Percentiles rank a stretch among this genome's conserved stretches.
phyloP scores from a whole-genome alignment of 2,888 invertebrate genomes.

The Suillia variegata region DNA sequence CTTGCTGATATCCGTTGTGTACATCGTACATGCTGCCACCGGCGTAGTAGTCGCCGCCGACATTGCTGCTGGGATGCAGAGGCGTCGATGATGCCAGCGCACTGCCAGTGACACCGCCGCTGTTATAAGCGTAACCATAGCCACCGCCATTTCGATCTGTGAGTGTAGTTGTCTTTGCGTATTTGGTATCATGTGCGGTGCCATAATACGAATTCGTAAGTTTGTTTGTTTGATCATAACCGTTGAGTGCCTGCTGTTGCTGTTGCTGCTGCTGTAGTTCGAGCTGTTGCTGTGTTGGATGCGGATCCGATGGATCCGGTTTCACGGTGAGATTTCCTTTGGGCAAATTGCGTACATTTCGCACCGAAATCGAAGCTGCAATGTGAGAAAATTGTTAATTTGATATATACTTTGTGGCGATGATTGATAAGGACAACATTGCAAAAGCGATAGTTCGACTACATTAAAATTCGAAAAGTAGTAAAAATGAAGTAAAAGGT shows the following conservation, averaged over 20 bases:
- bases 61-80: slow-evolving; percentile 31
- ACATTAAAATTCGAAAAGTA: too few species aligned
- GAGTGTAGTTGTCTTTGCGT: slow-evolving; percentile 54
- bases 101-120: slow-evolving; percentile 20
- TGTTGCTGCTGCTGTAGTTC: slow-evolving; percentile 22
- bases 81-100: slow-evolving; percentile 44
- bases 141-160: slow-evolving; percentile 46
- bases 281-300: slow-evolving; percentile 24
- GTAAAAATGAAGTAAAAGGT: too few species aligned
- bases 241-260: slow-evolving; percentile 44
- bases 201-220: slow-evolving; percentile 57
- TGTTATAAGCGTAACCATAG: slow-evolving; percentile 12
- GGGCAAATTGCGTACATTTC: slow-evolving; percentile 60
- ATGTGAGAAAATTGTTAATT: slow-evolving; percentile 44
- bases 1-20: slow-evolving; percentile 32
- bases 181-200: slow-evolving; percentile 52
- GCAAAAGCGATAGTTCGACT: too few species aligned
- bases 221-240: slow-evolving; percentile 50
- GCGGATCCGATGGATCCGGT: slow-evolving; percentile 57
- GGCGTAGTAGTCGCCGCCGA: slow-evolving; percentile 20
- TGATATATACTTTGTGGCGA: too few species aligned
- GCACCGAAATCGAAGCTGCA: slow-evolving; percentile 75
- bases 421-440: too few species aligned
- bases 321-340: slow-evolving; percentile 60
- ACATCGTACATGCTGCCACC: slow-evolving; percentile 31